These are phyloP conservation scores for Scomber japonicus DNA, from an alignment of 2,113 vertebrate species.

Conservation along the genomic window DNA sequence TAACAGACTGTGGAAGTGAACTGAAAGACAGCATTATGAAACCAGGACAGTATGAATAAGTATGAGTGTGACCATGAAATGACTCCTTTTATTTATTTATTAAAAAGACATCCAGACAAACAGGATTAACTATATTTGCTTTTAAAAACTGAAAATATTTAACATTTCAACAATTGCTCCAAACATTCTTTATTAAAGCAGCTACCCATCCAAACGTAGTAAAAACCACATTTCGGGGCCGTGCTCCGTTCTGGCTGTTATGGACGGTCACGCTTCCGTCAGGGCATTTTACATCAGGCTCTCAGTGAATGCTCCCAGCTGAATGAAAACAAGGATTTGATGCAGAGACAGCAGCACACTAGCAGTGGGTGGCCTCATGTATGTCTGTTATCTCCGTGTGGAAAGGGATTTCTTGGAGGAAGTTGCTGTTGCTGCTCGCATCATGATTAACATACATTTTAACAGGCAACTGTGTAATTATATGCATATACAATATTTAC, in stretches of 20 bases:
- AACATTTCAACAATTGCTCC: background rate
- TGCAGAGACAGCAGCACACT: conserved; percentile 25
- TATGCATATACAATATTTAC: no score
- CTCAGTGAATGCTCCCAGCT: conserved; percentile 7
- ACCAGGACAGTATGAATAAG: background rate
- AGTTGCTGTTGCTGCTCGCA: conserved; percentile 7
- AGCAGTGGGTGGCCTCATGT: conserved; percentile 27
- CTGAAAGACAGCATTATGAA: background rate
- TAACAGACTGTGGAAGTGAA: no score
- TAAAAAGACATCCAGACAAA: background rate
- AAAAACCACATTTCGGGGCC: background rate
- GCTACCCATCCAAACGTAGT: background rate
- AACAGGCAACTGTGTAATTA: background rate
- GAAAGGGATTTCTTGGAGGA: conserved; percentile 27
- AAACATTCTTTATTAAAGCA: background rate
- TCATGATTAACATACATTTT: conserved; percentile 42
- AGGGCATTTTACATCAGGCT: conserved; percentile 12
- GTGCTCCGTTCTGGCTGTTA: background rate
- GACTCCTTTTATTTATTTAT: background rate
- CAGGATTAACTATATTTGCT: no score
- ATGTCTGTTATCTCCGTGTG: conserved; percentile 35
- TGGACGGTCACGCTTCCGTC: background rate
- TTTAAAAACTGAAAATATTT: no score
- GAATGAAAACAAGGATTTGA: conserved; percentile 39
- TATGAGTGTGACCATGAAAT: no score